phyloP scores from a whole-genome alignment of 2,113 vertebrate genomes.

The Syrmaticus mikado region DNA sequence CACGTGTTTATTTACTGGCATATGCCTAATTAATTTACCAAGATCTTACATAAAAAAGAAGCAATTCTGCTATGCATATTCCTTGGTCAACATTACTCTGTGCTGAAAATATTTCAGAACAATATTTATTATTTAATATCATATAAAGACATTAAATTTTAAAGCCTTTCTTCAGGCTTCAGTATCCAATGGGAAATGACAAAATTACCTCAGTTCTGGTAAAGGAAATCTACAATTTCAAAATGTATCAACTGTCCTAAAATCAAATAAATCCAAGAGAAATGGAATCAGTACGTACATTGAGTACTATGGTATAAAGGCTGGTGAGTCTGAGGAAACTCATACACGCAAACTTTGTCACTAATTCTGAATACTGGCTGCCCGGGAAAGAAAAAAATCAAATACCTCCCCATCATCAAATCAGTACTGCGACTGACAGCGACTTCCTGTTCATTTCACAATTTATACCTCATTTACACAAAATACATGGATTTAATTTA shows the following conservation, averaged over 20 bases:
- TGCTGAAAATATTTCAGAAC: neutral
- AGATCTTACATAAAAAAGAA: neutral
- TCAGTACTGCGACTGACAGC: neutral
- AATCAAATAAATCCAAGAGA: neutral
- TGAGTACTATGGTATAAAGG: neutral
- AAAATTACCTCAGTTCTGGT: neutral
- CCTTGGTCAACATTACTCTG: neutral
- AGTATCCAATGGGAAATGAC: neutral
- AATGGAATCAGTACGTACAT: fast-evolving
- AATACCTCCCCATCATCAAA: neutral
- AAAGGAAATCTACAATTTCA: neutral
- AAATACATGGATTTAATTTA: neutral
- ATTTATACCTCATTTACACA: neutral
- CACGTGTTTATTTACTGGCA: neutral
- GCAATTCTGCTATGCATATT: neutral
- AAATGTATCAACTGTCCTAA: neutral
- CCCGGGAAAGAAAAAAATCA: neutral
- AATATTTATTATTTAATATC: neutral
- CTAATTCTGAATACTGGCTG: neutral
- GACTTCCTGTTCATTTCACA: neutral
- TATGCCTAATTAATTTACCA: neutral
- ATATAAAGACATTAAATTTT: neutral
- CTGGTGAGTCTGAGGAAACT: neutral
- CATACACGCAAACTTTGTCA: neutral
- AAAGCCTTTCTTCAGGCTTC: neutral